phyloP scores from a whole-genome alignment of 2,888 invertebrate species.

The Drosophila tanythrix region DNA sequence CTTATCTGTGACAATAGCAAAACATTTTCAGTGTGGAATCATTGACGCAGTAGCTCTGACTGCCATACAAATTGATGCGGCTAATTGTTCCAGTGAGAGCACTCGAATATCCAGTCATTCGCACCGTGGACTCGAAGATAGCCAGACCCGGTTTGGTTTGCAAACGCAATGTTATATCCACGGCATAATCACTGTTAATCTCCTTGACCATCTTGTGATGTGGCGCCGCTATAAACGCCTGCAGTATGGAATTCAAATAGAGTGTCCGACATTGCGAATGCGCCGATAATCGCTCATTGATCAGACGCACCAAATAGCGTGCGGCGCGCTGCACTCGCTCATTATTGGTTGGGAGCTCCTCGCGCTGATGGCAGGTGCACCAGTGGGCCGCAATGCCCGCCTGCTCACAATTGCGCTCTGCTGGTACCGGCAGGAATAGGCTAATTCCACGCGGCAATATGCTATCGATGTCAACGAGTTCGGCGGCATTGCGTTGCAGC shows the following conservation, averaged over 20 bases:
- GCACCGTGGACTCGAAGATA: constrained; percentile 91
- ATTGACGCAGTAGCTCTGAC: constrained; percentile 91
- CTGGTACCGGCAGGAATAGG: constrained; percentile 90
- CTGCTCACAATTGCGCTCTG: constrained; percentile 89
- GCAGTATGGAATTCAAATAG: constrained; percentile 87
- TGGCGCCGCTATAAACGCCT: constrained; percentile 88
- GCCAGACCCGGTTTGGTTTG: constrained; percentile 86
- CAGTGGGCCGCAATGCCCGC: constrained; percentile 93
- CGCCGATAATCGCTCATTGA: constrained; percentile 88
- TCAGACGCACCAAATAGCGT: constrained; percentile 87
- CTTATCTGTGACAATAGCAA: constrained; percentile 88
- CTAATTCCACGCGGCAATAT: constrained; percentile 88
- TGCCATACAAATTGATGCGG: constrained; percentile 92
- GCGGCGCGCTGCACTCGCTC: constrained; percentile 87
- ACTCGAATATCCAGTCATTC: constrained; percentile 83
- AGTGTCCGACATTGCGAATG: constrained; percentile 89
- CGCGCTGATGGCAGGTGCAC: constrained; percentile 93
- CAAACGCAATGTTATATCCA: constrained; percentile 85
- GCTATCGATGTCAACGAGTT: constrained; percentile 78
- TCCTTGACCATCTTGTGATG: constrained; percentile 82
- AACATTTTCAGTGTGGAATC: constrained; percentile 91
- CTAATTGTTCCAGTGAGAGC: constrained; percentile 88
- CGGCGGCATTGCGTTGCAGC: constrained; percentile 73
- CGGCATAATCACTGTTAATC: constrained; percentile 79
- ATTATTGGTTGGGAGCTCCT: constrained; percentile 86